phyloP scores from a whole-genome alignment of 2,888 invertebrate genomes.

The Oeneis ivallda region DNA sequence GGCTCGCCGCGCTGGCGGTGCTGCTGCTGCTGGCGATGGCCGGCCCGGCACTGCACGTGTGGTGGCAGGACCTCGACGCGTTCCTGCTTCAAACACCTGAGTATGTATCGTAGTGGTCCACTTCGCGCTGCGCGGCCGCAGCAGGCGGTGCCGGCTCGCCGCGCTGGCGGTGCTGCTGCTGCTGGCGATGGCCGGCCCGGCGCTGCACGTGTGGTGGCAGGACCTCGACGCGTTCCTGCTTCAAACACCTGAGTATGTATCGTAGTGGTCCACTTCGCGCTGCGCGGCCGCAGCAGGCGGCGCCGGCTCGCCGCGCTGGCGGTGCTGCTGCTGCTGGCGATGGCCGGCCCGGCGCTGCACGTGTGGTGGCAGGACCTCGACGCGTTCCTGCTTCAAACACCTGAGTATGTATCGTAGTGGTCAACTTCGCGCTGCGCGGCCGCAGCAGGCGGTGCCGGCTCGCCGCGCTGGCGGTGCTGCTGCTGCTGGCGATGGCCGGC shows the following conservation, averaged over 20 bases:
- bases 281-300: not conserved
- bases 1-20: not conserved
- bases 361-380: conserved; percentile 47
- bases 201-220: conserved; percentile 45
- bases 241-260: too few relatives aligned
- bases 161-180: conserved; percentile 28
- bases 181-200: conserved; percentile 40
- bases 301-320: not conserved
- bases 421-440: conserved; percentile 29
- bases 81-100: too few relatives aligned
- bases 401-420: too few relatives aligned
- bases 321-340: conserved; percentile 35
- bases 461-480: conserved; percentile 16
- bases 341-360: conserved; percentile 41
- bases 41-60: conserved; percentile 44
- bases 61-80: conserved; percentile 46
- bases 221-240: conserved; percentile 47
- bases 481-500: conserved; percentile 36
- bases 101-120: conserved; percentile 42
- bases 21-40: conserved; percentile 39
- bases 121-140: conserved; percentile 7
- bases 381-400: too few relatives aligned
- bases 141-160: not conserved
- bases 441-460: not conserved
- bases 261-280: conserved; percentile 38